Base-by-base conservation (phyloP, 2,888 invertebrate genomes). In the Acleris laterana region DNA sequence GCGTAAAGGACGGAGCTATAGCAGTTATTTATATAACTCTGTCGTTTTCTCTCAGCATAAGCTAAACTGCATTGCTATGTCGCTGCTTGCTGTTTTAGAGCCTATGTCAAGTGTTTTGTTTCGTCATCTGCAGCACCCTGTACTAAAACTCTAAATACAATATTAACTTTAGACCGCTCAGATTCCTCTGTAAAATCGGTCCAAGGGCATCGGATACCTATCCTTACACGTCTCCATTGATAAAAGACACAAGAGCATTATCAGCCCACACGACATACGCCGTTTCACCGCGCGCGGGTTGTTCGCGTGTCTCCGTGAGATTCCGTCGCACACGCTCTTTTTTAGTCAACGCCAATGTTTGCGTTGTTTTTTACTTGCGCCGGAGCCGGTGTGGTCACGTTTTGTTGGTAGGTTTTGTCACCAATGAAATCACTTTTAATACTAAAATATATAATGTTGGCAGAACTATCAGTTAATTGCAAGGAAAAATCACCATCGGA, bases 291-390 rank as follows among this genome's bases (percentile, higher is more conserved):
- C 6, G 25, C 11, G 19, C 13, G 17, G 42, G 11, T 22, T 28
- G 16, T 66, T 66, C 65, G 65, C 65, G 53, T 50, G 56, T 50
- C 61, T 44, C 61, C 42, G 65, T 50, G 61, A 66, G 61, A 66
- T 66, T 66, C 65, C 65, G 46, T 56, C 50, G 60, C 42, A 38
- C 32, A 49, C 65, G 50, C 42, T 55, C 38, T 44, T 56, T 55
- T 55, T 55, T 55, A 32, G 17, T 46, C 1, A 46, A 20, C 11
- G 56, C 22, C 44, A n/a, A 19, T 58, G 49, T 55, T 53, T 55
- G 55, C 42, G 25, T 61, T 32, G 48, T 59, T 64, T 66, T 66
- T 61, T 59, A 58, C 28, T 63, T 48, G 16, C 20, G 53, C 53
- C 55, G 59, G 32, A 42, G 22, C 46, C n/a, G 32, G 5, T 38